Evolutionary conservation across 2,888 invertebrate species (phyloP), one percentile per base, ranked within the genome.

Genomic region (Eueremaeus valkanovi): DNA sequence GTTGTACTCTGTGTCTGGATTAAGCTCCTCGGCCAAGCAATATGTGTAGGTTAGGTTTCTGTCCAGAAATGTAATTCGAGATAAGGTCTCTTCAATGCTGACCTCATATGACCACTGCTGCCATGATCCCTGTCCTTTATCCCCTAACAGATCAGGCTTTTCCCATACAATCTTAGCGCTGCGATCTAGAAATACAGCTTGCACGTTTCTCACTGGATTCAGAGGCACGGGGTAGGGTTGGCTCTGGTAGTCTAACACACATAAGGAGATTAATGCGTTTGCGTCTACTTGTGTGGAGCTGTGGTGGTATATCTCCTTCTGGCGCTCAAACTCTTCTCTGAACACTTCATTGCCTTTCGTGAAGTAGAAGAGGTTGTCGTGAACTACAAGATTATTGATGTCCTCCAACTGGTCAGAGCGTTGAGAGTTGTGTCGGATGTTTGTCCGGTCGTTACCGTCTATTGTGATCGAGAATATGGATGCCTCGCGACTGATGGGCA

Each of bases 301-400:
- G 81, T 92, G 92, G 81, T 89, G 91, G 81, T 90, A 93, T 81
- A 87, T 88, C 78, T 90, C 86, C 73, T 87, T 87, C 63, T 86
- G 86, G 0, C 84, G 81, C 89, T 90, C 81, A 82, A 90, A 91
- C 81, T 92, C 92, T 83, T 95, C 94, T 18, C 88, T 88, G 66
- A 90, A 86, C 78, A 93, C 88, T 81, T 89, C 88, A 73, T 87
- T 86, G 0, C 91, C 92, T 81, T 91, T 90, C 0, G 92, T 92
- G 92, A 93, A 94, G 82, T 91, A 93, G 82, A 93, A 92, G 16
- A 90, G 86, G 9, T 90, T 90, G 81, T 90, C 89, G 5, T 90
- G 90, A 81, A 88, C 88, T 0, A 90, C 90, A 77, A 93, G 85
- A 6, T 92, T 92, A 11, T 89, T 86, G 0, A 92, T 91, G 73